Percentiles rank a stretch among this genome's conserved stretches.
Evolutionary conservation across 2,113 vertebrate species (phyloP).

Genomic region (Macquaria ambigua): DNA sequence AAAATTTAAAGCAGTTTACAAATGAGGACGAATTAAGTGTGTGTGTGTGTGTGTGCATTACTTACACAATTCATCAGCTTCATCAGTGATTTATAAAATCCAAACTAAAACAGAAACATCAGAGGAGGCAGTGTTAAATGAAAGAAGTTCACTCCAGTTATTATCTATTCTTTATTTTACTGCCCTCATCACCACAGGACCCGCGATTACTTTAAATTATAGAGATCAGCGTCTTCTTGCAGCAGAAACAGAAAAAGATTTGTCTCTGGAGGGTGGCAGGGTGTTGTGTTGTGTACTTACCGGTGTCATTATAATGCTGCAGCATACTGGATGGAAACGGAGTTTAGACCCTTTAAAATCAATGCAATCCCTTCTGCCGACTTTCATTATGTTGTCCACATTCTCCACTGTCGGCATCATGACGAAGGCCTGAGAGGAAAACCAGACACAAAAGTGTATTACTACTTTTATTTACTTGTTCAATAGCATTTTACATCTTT

Average conservation of each 20-base stretch:
- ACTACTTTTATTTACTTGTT: neutral
- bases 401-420: rapidly evolving
- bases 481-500: neutral
- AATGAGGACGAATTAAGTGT: neutral
- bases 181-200: no score
- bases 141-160: no score
- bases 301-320: rapidly evolving
- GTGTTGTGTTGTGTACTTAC: conserved; percentile 17
- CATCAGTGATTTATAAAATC: conserved; percentile 60
- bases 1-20: neutral
- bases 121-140: no score
- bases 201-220: no score
- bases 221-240: no score
- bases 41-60: neutral
- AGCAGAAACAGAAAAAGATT: no score
- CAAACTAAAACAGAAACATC: conserved; percentile 42
- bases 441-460: neutral
- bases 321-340: rapidly evolving
- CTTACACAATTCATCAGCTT: conserved; percentile 41
- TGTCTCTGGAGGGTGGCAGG: no score
- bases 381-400: rapidly evolving
- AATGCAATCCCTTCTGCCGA: rapidly evolving
- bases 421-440: conserved; percentile 60
- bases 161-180: no score
- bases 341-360: neutral